Evolutionary conservation across 2,113 vertebrate genomes (phyloP), one percentile per base, ranked within the genome.

Genomic region (Pogonocichla stellata): DNA sequence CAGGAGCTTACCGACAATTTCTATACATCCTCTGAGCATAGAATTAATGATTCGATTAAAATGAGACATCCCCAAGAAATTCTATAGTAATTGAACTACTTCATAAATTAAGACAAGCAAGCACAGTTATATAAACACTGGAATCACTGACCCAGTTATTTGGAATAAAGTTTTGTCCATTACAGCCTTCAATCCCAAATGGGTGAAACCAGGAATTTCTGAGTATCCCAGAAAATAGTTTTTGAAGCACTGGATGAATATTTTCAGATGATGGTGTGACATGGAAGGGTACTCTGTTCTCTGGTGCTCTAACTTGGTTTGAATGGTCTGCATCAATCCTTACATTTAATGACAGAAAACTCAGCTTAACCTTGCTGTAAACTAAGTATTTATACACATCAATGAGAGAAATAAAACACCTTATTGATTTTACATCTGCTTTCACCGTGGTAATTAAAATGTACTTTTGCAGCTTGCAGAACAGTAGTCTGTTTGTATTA

Each of bases 381-480:
- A 96, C 93, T 97, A 96, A 96, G 95, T 97, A 97, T 97, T 97
- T 97, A 97, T 97, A 97, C 94, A 97, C 97, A 97, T 97, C 96
- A 93, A 93, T 97, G 95, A 96, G 95, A 97, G 95, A 97, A 97
- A 97, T 97, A 97, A 97, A 97, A 94, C 94, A 97, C 95, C 79
- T 47, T 97, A 97, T 97, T 97, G 96, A 97, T 97, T 97, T 97
- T 96, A 97, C 88, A 97, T 97, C 96, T 94, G 58, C 93, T 93
- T 97, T 94, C 96, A 96, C 94, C 82, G 83, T 92, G 90, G 94
- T 97, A 97, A 97, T 97, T 97, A 97, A 97, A 97, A 97, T 93
- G 96, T 97, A 96, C 94, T 94, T 97, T 95, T 95, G 86, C 95
- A 92, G 94, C 96, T 91, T 96, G 92, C 95, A 94, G 94, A 97